Evolutionary conservation across 30 jellyfish, hydroid and myxozoan species (phyloP), one percentile per base, ranked within the genome.

Genomic region (Cassiopea xamachana): DNA sequence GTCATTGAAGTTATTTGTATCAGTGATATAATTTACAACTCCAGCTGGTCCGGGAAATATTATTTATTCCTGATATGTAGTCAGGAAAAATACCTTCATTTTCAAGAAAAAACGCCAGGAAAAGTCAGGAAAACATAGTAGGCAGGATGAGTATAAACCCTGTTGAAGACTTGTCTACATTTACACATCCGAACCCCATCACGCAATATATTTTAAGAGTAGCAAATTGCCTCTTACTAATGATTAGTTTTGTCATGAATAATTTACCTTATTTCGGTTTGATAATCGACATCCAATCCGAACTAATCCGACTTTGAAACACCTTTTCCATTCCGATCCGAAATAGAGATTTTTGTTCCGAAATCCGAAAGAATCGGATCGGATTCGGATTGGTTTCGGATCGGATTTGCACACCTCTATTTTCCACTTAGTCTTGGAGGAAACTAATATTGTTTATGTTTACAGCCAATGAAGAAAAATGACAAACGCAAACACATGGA

Each of bases 401-500:
- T 51, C 4, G 64, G 64, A 51, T 51, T 51, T 51, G n/a, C n/a
- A n/a, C n/a, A n/a, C n/a, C n/a, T n/a, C n/a, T n/a, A n/a, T n/a
- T n/a, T n/a, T n/a, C n/a, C n/a, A n/a, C n/a, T n/a, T n/a, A n/a
- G n/a, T n/a, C n/a, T n/a, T n/a, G n/a, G 8, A 51, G 64, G 8
- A 51, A 62, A 6, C 43, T 62, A 27, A 62, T 4, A 62, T 62
- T 14, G 4, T 62, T 62, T 62, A 13, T 13, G 7, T 62, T 17
- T 17, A 4, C 78, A 88, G 95, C 95, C 86, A 49, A 78, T 88
- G 95, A 88, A 78, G 74, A 88, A 88, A 81, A 88, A 79, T 46
- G 95, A 88, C 73, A 75, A 74, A 27, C 60, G 90, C 75, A 88
- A 78, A 46, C 95, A 88, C 87, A 88, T 88, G 95, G 95, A 88